Conservation (phyloP, 2,113 vertebrate species). For the Dipodomys merriami region DNA sequence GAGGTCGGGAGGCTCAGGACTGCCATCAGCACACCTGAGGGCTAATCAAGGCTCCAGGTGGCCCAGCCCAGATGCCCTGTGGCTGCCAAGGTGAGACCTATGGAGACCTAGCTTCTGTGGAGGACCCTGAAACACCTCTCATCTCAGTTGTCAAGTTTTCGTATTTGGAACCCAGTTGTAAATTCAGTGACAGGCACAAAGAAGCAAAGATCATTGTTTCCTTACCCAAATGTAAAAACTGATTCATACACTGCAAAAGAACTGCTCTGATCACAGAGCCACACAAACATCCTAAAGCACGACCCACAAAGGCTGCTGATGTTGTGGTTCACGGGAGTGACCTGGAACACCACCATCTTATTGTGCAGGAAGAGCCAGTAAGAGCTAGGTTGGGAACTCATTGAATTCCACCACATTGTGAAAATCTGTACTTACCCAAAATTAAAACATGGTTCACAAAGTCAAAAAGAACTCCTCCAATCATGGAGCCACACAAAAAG, state of each 20-base stretch:
- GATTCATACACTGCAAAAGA: conserved; percentile 82
- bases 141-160: neutral
- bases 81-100: neutral
- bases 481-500: conserved; percentile 91
- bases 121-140: neutral
- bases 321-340: too few relatives aligned
- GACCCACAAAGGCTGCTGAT: conserved; percentile 66
- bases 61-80: neutral
- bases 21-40: neutral
- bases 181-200: neutral
- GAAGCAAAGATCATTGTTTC: too few relatives aligned
- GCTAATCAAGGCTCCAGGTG: neutral
- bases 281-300: conserved; percentile 91
- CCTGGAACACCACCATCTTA: too few relatives aligned
- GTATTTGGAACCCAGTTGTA: neutral
- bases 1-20: neutral
- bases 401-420: neutral
- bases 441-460: conserved; percentile 90
- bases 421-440: conserved; percentile 88
- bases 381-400: neutral
- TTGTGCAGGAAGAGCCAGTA: too few relatives aligned
- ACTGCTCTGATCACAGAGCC: conserved; percentile 93
- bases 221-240: too few relatives aligned
- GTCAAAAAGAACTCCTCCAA: conserved; percentile 93
- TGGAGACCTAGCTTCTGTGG: neutral